Base-by-base conservation (phyloP, 2,113 vertebrate genomes). In the Anguilla rostrata region DNA sequence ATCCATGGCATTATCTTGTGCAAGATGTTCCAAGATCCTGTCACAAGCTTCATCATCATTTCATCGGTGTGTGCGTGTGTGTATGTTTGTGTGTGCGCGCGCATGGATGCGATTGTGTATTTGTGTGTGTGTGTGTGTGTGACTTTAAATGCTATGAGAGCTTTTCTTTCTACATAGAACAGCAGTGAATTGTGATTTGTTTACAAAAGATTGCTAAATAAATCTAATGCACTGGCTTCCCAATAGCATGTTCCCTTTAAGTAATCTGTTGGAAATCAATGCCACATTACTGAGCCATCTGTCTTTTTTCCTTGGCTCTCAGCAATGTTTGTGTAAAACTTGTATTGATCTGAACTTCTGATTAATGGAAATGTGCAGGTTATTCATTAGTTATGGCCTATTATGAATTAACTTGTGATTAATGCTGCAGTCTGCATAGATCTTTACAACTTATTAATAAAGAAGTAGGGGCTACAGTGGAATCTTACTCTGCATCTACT, bases 351-450 rank as follows among this genome's bases (percentile, higher is more conserved):
- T 78, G 78, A 18, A 56, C 81, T 26, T 53, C 34, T 53, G 79
- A 85, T 85, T 81, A 85, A 87, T 81, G 75, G 46, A 29, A 80
- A n/a, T 34, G 43, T 49, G 41, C 20, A 46, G 84, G 43, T 85
- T 75, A 29, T 81, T 87, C 87, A 85, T 85, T 82, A 82, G 83
- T 87, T 84, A 82, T 85, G 66, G 84, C 79, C 83, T 34, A 66
- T 85, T 85, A 79, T 87, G 84, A 84, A 85, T 78, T 81, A 82
- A 85, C 63, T 53, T 85, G 34, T 87, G 87, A 85, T 75, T 53
- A 85, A 85, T 87, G 80, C 78, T 40, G 20, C 41, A 81, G 83
- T 66, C 83, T 41, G 14, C 75, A 84, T 63, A 56, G 80, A 80
- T 84, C 49, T 81, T 57, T 40, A 34, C 57, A 81, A 86, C 46